Conservation (phyloP, 2,113 vertebrate genomes). For the Elgaria multicarinata region DNA sequence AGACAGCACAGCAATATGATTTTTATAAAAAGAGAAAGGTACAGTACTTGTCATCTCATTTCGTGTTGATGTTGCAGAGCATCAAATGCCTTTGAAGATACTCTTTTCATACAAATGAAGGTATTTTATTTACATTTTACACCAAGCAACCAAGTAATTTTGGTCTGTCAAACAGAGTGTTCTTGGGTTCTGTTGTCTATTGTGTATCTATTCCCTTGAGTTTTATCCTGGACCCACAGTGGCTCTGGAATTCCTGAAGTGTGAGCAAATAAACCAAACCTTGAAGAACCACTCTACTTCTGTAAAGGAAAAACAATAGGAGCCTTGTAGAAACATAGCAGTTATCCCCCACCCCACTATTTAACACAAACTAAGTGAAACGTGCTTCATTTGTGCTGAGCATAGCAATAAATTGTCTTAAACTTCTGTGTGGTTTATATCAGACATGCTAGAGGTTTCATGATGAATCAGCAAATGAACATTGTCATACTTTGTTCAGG, state of each 20-base stretch:
- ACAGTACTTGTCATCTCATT: constrained; percentile 57
- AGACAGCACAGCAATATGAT: background rate
- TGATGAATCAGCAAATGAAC: background rate
- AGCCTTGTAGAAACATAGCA: background rate
- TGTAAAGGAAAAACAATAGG: constrained; percentile 10
- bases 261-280: background rate
- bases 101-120: constrained; percentile 57
- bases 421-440: background rate
- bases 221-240: background rate
- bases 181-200: constrained; percentile 18
- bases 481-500: background rate
- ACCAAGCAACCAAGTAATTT: constrained; percentile 25
- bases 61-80: constrained; percentile 65
- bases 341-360: background rate
- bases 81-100: constrained; percentile 64
- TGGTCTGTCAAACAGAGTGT: constrained; percentile 14
- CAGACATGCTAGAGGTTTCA: background rate
- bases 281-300: background rate
- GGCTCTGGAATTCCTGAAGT: constrained; percentile 3
- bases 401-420: background rate
- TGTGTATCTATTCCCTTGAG: background rate
- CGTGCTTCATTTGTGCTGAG: background rate
- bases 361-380: background rate
- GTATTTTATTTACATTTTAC: constrained; percentile 61
- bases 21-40: constrained; percentile 5